Percentiles rank a stretch among this genome's conserved stretches.
Conservation (phyloP, 2,113 vertebrate genomes). For the Carlito syrichta region DNA sequence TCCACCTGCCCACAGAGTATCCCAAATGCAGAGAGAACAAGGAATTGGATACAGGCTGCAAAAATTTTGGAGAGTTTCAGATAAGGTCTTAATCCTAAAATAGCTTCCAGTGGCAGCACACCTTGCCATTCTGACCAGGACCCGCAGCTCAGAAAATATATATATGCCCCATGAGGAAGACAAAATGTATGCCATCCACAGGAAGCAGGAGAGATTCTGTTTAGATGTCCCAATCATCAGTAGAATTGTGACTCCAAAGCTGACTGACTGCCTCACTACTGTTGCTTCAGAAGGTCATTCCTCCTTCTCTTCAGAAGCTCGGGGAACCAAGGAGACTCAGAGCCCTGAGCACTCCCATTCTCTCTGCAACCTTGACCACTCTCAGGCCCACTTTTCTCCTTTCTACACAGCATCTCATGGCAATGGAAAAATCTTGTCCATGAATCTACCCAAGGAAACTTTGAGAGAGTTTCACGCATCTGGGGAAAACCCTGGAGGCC, state of each 20-base stretch:
- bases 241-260: background rate
- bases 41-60: background rate
- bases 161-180: background rate
- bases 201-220: background rate
- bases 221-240: background rate
- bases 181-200: background rate
- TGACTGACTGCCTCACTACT: background rate
- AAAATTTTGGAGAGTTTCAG: background rate
- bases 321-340: background rate
- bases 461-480: background rate
- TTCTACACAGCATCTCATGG: background rate
- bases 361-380: background rate
- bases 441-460: background rate
- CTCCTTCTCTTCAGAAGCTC: background rate
- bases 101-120: background rate
- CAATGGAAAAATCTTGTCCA: background rate
- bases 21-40: background rate
- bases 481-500: background rate
- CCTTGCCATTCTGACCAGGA: background rate
- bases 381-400: background rate
- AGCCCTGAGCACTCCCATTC: rapidly evolving
- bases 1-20: background rate
- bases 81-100: background rate
- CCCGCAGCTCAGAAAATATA: background rate
- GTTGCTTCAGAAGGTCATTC: background rate